Evolutionary conservation across 2,888 invertebrate genomes (phyloP), one percentile per base, ranked within the genome.

Genomic region (Epinotia demarniana): DNA sequence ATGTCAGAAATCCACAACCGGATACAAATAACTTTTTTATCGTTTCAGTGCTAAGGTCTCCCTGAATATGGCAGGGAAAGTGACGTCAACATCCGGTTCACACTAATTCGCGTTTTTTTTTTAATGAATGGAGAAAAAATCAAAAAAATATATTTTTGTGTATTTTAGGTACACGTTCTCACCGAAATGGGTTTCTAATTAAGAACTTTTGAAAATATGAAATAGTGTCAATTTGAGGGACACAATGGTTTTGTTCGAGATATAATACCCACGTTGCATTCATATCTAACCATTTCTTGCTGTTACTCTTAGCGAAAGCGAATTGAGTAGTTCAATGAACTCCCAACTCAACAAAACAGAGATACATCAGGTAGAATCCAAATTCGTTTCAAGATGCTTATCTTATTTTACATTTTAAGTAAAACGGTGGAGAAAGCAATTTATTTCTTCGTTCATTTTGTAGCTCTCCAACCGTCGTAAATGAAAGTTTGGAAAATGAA

Each of bases 321-420:
- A 46, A 49, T 49, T 64, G 49, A 49, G 23, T 9, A 49, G 64
- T 64, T 49, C n/a, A 23, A 64, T 18, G 46, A 64, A 64, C 16
- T 46, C 16, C 23, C 16, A 49, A 39, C 55, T 43, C 19, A 18
- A 9, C n/a, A 49, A 27, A 46, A 58, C 46, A 12, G 19, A 19
- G 19, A 9, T n/a, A 46, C 61, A 46, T 57, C 46, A 69, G 63
- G 73, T 74, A 68, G 68, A 62, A 73, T 69, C 62, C 62, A 69
- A 74, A 69, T 74, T 73, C 68, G 57, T 73, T 68, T 73, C 61
- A 62, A 43, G 46, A 73, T 57, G 33, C 63, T 23, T 62, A 60
- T 73, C 62, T 73, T 33, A 69, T 63, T 74, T 73, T 63, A 69
- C 68, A 74, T 74, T 63, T 69, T 63, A 49, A 74, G 43, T 55